Percentiles rank a stretch among this genome's conserved stretches.
phyloP scores from a whole-genome alignment of 2,888 invertebrate species.

The Geophilus truncorum region DNA sequence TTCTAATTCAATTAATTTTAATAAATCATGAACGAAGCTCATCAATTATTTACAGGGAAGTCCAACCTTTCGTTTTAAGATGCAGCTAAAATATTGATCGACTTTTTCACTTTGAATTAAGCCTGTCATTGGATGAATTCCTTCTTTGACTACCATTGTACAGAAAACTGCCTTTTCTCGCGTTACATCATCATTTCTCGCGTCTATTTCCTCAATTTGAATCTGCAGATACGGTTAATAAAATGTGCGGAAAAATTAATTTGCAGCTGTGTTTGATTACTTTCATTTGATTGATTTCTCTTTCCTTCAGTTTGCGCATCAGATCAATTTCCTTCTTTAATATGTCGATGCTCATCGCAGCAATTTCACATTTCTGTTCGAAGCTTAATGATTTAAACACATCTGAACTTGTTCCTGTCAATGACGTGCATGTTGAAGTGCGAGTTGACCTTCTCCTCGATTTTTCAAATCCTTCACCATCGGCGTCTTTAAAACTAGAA shows the following conservation, averaged over 20 bases:
- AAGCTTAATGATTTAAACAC: background rate
- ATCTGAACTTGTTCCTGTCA: background rate
- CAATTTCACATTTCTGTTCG: slow-evolving; percentile 8
- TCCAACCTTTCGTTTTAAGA: background rate
- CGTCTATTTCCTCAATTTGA: background rate
- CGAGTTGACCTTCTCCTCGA: background rate
- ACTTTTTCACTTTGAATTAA: background rate
- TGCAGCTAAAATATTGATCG: background rate
- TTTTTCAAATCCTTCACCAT: background rate
- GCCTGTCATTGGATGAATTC: background rate
- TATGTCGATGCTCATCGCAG: background rate
- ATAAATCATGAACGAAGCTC: background rate
- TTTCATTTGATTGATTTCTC: background rate
- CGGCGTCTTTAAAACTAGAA: background rate
- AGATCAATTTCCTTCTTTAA: background rate
- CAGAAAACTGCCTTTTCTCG: background rate
- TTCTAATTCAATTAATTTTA: background rate
- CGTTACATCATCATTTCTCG: background rate
- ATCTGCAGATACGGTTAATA: background rate
- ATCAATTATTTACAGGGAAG: background rate
- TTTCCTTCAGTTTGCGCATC: background rate
- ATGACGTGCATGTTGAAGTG: background rate
- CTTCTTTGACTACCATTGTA: background rate
- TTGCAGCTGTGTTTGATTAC: background rate
- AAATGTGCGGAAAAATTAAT: background rate